Base-by-base conservation (phyloP, 64 coral and sea anemone genomes). In the Pachyseris speciosa region DNA sequence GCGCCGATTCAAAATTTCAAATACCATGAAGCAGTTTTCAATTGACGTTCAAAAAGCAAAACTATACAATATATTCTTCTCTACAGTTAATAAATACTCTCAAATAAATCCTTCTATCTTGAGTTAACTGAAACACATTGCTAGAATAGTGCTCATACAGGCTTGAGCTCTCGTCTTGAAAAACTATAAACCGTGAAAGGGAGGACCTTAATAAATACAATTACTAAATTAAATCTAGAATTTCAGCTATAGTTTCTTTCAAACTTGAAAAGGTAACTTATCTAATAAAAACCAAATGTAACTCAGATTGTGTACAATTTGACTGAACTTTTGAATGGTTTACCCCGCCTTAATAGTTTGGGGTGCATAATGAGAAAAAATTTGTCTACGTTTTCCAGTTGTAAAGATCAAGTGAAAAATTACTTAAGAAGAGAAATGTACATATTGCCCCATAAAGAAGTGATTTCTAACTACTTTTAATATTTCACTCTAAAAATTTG, bases 21-120 rank as follows among this genome's bases (percentile, higher is more conserved):
- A 37, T 79, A 79, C 30, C 36, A 9, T 57, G 31, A 17, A 38
- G 77, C 77, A 61, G 15, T 63, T 37, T 17, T 57, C 20, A 55
- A 15, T 81, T 58, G 32, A 61, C n/a, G 15, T 63, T 10, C 33
- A 76, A 81, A 81, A 63, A 55, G 31, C 2, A 81, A 63, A 61
- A 33, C 9, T 7, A 37, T 60, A 63, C 55, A 63, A 61, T 81
- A 63, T 55, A 61, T 81, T 55, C 33, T 7, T 81, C 34, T 40
- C 5, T 79, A 57, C 49, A 53, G 8, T 5, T 39, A 61, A 61
- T 81, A 81, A 81, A 81, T 81, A 81, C 0, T 81, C 29, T 81
- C 33, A 61, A 61, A 63, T 61, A 81, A 61, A 81, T 81, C 33
- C 52, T 58, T 38, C 63, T 34, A n/a, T 58, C 32, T 20, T 5